These are phyloP conservation scores for Pyrocoelia pectoralis DNA, from an alignment of 2,888 invertebrate species.

Conservation along the genomic window DNA sequence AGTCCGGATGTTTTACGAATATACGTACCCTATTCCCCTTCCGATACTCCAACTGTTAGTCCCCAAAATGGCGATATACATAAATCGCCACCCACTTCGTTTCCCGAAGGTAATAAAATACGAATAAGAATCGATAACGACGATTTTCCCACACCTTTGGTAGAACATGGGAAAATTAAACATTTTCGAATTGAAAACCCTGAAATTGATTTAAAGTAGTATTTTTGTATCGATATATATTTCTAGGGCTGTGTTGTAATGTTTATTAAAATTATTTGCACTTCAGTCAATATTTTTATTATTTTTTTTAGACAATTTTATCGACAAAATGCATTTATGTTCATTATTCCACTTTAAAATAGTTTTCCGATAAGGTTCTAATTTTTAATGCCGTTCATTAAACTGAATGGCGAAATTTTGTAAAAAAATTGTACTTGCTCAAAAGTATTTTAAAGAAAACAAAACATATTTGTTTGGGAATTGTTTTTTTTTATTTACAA, in stretches of 20 bases:
- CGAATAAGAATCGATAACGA: slow-evolving; percentile 76
- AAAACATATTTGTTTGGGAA: too few relatives aligned
- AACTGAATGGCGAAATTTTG: too few relatives aligned
- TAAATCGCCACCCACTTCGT: slow-evolving; percentile 63
- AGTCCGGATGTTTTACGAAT: slow-evolving; percentile 79
- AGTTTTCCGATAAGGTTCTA: too few relatives aligned
- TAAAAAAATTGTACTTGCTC: too few relatives aligned
- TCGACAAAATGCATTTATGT: too few relatives aligned
- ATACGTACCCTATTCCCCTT: slow-evolving; percentile 78
- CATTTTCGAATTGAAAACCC: slow-evolving; percentile 56
- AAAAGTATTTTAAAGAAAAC: too few relatives aligned
- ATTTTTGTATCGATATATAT: background rate
- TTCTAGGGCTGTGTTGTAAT: slow-evolving; percentile 9
- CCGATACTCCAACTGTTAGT: slow-evolving; percentile 62
- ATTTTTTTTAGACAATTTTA: too few relatives aligned
- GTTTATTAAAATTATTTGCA: too few relatives aligned
- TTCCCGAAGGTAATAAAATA: slow-evolving; percentile 74
- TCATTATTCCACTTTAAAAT: too few relatives aligned
- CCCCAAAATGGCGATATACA: slow-evolving; percentile 60
- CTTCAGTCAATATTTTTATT: too few relatives aligned
- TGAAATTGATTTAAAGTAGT: slow-evolving; percentile 54
- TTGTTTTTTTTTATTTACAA: too few relatives aligned
- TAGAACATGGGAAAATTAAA: slow-evolving; percentile 66
- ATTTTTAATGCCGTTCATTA: too few relatives aligned
- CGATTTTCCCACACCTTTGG: slow-evolving; percentile 71